Conservation (phyloP, 2,113 vertebrate genomes). For the Steatornis caripensis region DNA sequence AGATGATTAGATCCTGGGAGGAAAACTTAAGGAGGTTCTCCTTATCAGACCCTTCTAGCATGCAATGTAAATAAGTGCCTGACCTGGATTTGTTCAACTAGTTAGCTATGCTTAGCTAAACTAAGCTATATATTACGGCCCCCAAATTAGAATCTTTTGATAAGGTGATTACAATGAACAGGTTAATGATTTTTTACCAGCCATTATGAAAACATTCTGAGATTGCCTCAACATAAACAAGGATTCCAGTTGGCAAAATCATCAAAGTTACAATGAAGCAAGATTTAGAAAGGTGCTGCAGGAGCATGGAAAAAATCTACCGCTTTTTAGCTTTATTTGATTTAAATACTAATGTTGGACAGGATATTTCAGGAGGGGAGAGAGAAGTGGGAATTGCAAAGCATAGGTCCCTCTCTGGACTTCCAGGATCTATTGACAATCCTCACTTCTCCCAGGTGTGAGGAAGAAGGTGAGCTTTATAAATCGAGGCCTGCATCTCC, state of each 20-base stretch:
- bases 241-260: not conserved
- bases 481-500: not conserved
- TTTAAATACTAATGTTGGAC: not conserved
- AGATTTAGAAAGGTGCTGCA: not conserved
- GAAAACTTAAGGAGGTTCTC: conserved; percentile 12
- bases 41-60: conserved; percentile 25
- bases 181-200: not conserved
- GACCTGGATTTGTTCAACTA: not conserved
- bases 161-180: not conserved
- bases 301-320: not conserved
- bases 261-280: not conserved
- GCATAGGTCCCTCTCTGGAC: not conserved
- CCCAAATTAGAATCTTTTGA: not conserved
- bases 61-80: not conserved
- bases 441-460: not conserved
- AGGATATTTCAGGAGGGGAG: not conserved
- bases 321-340: not conserved
- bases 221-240: not conserved
- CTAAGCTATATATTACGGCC: not conserved
- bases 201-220: not conserved
- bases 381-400: not conserved
- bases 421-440: not conserved
- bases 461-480: not conserved
- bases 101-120: not conserved
- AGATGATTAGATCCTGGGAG: not conserved